Evolutionary conservation across 2,888 invertebrate species (phyloP).

Genomic region (Rhagium mordax): DNA sequence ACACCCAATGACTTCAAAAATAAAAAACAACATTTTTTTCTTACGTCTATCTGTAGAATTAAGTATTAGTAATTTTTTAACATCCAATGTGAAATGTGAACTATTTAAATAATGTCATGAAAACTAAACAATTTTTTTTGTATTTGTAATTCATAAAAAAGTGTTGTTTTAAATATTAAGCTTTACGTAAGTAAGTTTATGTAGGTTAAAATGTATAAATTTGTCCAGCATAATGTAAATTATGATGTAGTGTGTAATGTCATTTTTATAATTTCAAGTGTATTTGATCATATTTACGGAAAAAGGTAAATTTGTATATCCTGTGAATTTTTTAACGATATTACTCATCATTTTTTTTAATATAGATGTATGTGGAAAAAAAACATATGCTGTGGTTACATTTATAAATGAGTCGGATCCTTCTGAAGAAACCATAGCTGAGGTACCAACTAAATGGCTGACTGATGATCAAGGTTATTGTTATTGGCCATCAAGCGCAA

Average conservation of each 20-base stretch:
- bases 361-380: constrained; percentile 1
- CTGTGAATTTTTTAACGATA: not conserved
- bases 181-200: too few species aligned
- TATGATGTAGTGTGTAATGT: not conserved
- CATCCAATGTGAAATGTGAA: too few species aligned
- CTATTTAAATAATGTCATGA: too few species aligned
- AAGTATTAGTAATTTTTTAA: too few species aligned
- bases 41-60: too few species aligned
- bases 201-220: too few species aligned
- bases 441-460: constrained; percentile 23
- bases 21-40: too few species aligned
- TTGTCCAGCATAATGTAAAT: not conserved
- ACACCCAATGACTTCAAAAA: too few species aligned
- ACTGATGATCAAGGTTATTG: constrained; percentile 5
- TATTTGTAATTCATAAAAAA: too few species aligned
- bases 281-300: not conserved
- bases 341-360: not conserved
- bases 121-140: too few species aligned
- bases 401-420: constrained; percentile 13
- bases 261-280: not conserved
- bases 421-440: not conserved
- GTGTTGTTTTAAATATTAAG: too few species aligned
- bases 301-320: not conserved
- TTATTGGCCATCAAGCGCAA: constrained; percentile 19
- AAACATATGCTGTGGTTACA: constrained; percentile 3